Conservation (phyloP, 2,888 invertebrate species). For the Trilocha varians region DNA sequence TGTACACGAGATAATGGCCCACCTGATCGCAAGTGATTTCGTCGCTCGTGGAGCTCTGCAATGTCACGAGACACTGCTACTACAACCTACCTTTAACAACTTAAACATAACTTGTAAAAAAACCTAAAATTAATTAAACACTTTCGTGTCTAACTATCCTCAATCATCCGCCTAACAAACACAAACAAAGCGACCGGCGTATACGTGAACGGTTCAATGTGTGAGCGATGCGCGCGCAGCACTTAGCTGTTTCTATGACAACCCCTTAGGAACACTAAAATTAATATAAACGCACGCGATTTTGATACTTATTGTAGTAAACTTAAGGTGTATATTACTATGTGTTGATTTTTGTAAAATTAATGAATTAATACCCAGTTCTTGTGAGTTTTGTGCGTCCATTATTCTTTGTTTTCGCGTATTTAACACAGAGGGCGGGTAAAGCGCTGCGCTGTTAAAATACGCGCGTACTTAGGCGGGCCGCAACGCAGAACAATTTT, state of each 20-base stretch:
- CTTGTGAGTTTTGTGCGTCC: constrained; percentile 47
- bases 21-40: too few relatives aligned
- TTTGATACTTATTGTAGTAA: constrained; percentile 4
- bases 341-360: constrained; percentile 39
- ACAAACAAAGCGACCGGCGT: constrained; percentile 34
- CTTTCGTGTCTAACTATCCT: constrained; percentile 33
- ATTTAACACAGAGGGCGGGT: constrained; percentile 31
- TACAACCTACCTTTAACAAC: neutral
- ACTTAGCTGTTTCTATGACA: constrained; percentile 70
- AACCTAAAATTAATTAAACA: neutral
- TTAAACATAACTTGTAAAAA: neutral
- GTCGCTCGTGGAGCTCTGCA: too few relatives aligned
- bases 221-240: constrained; percentile 65
- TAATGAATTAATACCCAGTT: constrained; percentile 69
- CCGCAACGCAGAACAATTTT: too few relatives aligned
- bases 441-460: constrained; percentile 1
- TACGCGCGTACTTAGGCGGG: too few relatives aligned
- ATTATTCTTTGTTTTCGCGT: constrained; percentile 51
- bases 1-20: too few relatives aligned
- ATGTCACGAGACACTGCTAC: too few relatives aligned
- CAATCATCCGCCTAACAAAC: constrained; percentile 37
- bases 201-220: constrained; percentile 31
- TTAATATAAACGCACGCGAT: constrained; percentile 9
- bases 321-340: constrained; percentile 6
- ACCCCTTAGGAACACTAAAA: constrained; percentile 62